Evolutionary conservation across 2,797 vertebrate genomes (phyloP), one percentile per base, ranked within the genome.

Genomic region (Spondyliosoma cantharus): DNA sequence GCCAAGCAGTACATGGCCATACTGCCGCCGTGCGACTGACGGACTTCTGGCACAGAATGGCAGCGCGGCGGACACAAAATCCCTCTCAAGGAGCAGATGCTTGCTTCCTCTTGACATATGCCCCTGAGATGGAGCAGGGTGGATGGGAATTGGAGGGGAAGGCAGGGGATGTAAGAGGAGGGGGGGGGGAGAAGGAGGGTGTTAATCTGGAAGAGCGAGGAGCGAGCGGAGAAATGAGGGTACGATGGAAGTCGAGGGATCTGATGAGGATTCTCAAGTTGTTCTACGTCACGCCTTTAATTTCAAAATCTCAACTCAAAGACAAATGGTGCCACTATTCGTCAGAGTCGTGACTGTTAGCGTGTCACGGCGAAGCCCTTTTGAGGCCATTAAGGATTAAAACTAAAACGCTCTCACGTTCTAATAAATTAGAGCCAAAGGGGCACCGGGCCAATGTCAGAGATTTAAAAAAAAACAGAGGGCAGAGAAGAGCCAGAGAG

Each of bases 81-180:
- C 91, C 88, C 91, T 89, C 92, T 92, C 91, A 94, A 94, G 92
- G 87, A 94, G 91, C 94, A 94, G 93, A 94, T 94, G 93, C 93
- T 93, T 90, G 88, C 90, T 90, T 93, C 88, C 88, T 92, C 91
- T 85, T 91, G 90, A 94, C 93, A 94, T 94, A 94, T 94, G 92
- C 89, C 92, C 87, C 81, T 45, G 90, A 89, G 90, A 91, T 83
- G 84, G 82, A 81, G 89, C 62, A 56, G 74, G 86, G 76, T 24
- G 84, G 37, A 37, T 37, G 37, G 37, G 88, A 89, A 86, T 82
- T 74, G 81, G 82, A 90, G 76, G 78, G 76, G 78, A 81, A 73
- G 69, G 68, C 79, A 71, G 63, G 72, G 75, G 66, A 82, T 75
- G 60, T 77, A 50, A 74, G 67, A 74, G 48, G 27, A 76, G 72